These are phyloP conservation scores for Rhinolophus sinicus DNA, from an alignment of 2,113 vertebrate species.

Conservation along the genomic window DNA sequence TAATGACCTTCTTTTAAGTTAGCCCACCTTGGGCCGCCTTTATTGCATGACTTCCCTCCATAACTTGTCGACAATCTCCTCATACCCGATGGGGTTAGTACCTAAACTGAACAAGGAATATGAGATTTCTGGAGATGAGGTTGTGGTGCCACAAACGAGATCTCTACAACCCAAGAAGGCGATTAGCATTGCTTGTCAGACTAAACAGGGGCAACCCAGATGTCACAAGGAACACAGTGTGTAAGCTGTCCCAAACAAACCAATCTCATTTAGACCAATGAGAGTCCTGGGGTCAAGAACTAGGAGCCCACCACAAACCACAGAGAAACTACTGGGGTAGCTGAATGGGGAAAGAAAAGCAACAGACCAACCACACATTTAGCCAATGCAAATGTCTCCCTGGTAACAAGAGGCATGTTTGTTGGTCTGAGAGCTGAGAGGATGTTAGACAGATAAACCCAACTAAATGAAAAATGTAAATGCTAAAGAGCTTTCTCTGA, in stretches of 20 bases:
- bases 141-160: neutral
- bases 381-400: slow-evolving; percentile 64
- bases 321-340: slow-evolving; percentile 79
- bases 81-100: neutral
- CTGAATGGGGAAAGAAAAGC: slow-evolving; percentile 46
- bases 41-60: neutral
- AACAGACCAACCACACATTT: slow-evolving; percentile 70
- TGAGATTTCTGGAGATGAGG: neutral
- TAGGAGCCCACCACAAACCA: slow-evolving; percentile 86
- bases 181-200: neutral
- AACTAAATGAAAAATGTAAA: neutral
- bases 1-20: neutral
- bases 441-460: slow-evolving; percentile 62
- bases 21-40: fast-evolving
- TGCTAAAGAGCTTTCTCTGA: neutral
- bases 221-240: neutral
- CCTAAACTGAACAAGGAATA: neutral
- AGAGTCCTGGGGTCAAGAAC: slow-evolving; percentile 85
- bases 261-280: slow-evolving; percentile 54
- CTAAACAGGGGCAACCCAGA: slow-evolving; percentile 9
- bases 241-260: slow-evolving; percentile 83
- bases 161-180: neutral
- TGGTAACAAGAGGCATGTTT: fast-evolving
- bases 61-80: neutral
- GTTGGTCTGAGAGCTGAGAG: neutral